Base-by-base conservation (phyloP, 2,113 vertebrate genomes). In the Bos javanicus region DNA sequence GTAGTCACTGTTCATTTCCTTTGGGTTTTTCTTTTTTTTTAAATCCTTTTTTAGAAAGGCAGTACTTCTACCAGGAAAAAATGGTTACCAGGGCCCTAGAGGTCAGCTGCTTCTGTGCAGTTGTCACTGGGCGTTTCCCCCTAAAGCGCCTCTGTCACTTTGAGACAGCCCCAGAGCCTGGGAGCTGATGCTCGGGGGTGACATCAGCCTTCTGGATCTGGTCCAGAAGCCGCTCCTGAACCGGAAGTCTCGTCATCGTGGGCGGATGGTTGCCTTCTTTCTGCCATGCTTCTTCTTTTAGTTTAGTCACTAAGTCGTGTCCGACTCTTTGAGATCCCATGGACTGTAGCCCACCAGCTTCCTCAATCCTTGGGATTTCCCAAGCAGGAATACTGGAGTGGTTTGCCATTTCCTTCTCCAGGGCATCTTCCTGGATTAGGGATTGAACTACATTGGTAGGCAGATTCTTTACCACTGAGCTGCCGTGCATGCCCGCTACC, bases 1-100 rank as follows among this genome's bases (percentile, higher is more conserved):
- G 39, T 91, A 30, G 3, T 90, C 23, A 46, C 46, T 67, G 26
- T 90, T 94, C 16, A 71, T 92, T 98, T 98, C 97, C 98, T 97
- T 87, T 76, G 5, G 50, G 71, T 33, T 9, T 76, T 28, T 82
- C 92, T 80, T 50, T 60, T 64, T 74, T 23, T 21, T 36, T 43
- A 14, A 19, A 21, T 36, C 9, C 36, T 67, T 92, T 97, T 97
- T 60, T 76, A 80, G 48, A 81, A 46, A 59, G n/a, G 62, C 19
- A 23, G 30, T 43, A 10, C 14, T n/a, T 52, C 71, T 81, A 60
- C 87, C 85, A 76, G 92, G 91, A 97, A 94, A 95, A 84, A 76
- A 95, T 74, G 56, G 87, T 87, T 39, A 54, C 43, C 50, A 57
- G 46, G 78, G 23, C 39, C 33, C 50, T 15, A 26, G 86, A 95